Evolutionary conservation across 2,797 vertebrate genomes (phyloP).

Genomic region (Loris lydekkerianus): DNA sequence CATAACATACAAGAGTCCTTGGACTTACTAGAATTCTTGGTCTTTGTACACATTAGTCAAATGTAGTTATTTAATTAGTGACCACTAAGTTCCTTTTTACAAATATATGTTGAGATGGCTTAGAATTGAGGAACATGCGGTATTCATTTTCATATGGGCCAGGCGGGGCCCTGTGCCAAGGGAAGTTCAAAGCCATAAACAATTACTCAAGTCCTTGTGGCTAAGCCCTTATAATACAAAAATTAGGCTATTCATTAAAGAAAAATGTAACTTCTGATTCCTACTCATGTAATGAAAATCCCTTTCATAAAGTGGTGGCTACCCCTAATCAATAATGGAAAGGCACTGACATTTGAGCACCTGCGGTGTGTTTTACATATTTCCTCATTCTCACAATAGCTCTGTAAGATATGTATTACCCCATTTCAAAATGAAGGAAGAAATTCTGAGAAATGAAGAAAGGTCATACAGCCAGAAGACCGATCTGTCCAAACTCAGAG

Average conservation of each 20-base stretch:
- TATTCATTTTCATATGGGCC: slow-evolving; percentile 52
- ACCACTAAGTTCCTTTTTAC: slow-evolving; percentile 34
- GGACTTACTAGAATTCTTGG: neutral
- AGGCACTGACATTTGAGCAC: slow-evolving; percentile 22
- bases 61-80: neutral
- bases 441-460: slow-evolving; percentile 62
- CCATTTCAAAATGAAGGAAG: slow-evolving; percentile 54
- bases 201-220: slow-evolving; percentile 52
- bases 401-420: neutral
- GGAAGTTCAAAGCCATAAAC: slow-evolving; percentile 70
- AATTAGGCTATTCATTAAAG: slow-evolving; percentile 48
- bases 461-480: neutral
- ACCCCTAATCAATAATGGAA: neutral
- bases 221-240: slow-evolving; percentile 34
- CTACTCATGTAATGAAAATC: slow-evolving; percentile 10
- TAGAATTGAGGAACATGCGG: neutral
- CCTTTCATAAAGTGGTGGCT: neutral
- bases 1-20: neutral
- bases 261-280: neutral
- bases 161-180: slow-evolving; percentile 8
- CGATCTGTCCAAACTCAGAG: neutral
- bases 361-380: neutral
- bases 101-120: slow-evolving; percentile 37
- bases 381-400: slow-evolving; percentile 48
- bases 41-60: slow-evolving; percentile 21